Conservation (phyloP, 2,113 vertebrate species). For the Solea solea region DNA sequence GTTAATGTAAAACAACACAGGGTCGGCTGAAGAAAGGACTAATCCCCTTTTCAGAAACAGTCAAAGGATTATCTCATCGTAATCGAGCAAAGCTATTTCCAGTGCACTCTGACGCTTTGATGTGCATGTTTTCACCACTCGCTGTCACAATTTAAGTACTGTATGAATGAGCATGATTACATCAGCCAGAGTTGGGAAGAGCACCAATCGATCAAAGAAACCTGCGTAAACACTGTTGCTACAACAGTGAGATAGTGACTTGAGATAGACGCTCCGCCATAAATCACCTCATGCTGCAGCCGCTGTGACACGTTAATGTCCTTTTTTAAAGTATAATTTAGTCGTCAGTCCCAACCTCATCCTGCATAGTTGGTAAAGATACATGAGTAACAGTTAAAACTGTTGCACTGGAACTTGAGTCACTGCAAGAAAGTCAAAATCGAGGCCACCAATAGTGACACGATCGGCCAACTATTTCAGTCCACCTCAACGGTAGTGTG, state of each 20-base stretch:
- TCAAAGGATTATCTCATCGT: slow-evolving; percentile 11
- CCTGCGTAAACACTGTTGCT: slow-evolving; percentile 2
- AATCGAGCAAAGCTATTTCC: neutral
- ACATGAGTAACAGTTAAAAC: neutral
- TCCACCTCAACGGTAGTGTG: too few relatives aligned
- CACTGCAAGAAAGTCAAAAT: neutral
- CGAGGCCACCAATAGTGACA: neutral
- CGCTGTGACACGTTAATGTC: slow-evolving; percentile 23
- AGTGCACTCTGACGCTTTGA: slow-evolving; percentile 4
- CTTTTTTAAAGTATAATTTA: slow-evolving; percentile 16
- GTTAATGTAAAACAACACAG: neutral
- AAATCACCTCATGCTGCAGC: slow-evolving; percentile 16
- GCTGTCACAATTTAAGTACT: neutral
- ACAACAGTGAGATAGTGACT: neutral
- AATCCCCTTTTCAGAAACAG: slow-evolving; percentile 10
- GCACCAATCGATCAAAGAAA: neutral
- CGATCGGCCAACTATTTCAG: too few relatives aligned
- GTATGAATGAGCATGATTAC: slow-evolving; percentile 3
- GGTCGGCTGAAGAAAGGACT: neutral
- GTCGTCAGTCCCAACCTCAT: neutral
- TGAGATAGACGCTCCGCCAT: slow-evolving; percentile 5
- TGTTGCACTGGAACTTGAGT: neutral
- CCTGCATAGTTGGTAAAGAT: neutral
- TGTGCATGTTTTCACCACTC: slow-evolving; percentile 8
- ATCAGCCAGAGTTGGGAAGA: neutral